A percentile compares a stretch with the other conserved stretches of the same genome.
These are phyloP conservation scores for Stenodema calcarata DNA, from an alignment of 2,888 invertebrate species.

Conservation along the genomic window DNA sequence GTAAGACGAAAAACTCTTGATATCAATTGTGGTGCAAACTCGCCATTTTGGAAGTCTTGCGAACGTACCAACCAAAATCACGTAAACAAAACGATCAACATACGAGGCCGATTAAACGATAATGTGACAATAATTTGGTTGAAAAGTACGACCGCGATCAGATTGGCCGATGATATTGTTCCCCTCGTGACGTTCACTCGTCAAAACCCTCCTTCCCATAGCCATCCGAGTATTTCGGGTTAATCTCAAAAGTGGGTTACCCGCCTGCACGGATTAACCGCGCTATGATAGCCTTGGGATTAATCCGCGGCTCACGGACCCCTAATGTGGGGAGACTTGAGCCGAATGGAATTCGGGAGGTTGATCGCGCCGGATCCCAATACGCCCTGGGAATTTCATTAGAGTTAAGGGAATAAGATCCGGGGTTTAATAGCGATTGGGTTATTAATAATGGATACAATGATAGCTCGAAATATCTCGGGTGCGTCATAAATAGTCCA, in stretches of 20 bases:
- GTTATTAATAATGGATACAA: background rate
- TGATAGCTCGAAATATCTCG: background rate
- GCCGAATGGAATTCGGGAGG: background rate
- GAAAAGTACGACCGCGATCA: no score
- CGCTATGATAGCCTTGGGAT: background rate
- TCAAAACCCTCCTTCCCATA: background rate
- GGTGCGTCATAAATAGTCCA: no score
- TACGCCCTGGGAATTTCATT: background rate
- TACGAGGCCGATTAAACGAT: no score
- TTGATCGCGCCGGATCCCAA: background rate
- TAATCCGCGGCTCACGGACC: background rate
- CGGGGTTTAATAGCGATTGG: background rate
- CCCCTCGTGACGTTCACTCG: background rate
- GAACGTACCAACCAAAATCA: no score
- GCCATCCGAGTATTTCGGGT: background rate
- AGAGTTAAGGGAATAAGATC: background rate
- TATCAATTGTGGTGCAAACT: no score
- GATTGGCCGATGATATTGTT: no score
- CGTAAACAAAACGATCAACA: no score
- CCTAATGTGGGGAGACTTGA: background rate
- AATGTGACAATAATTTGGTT: no score
- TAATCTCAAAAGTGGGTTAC: background rate
- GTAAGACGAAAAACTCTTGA: no score
- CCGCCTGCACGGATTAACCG: background rate
- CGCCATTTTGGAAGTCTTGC: no score